These are phyloP conservation scores for Sinopyrophorus schimmeli DNA, from an alignment of 2,888 invertebrate species.

Conservation along the genomic window DNA sequence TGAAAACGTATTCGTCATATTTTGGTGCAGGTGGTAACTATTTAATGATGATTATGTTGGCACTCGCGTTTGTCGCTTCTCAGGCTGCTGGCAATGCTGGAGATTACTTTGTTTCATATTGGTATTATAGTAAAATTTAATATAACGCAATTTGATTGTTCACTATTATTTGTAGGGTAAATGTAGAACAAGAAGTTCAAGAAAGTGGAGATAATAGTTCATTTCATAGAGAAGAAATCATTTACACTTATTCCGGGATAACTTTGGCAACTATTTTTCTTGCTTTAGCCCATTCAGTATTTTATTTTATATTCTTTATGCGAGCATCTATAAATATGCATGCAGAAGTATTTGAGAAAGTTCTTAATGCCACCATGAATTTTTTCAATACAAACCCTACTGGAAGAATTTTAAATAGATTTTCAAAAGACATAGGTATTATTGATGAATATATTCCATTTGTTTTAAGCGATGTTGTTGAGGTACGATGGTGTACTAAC, in stretches of 20 bases:
- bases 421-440: constrained; percentile 58
- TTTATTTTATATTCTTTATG: constrained; percentile 49
- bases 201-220: constrained; percentile 25
- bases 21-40: constrained; percentile 60
- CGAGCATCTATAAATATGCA: constrained; percentile 50
- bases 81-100: constrained; percentile 65
- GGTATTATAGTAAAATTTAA: constrained; percentile 47
- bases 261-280: constrained; percentile 54
- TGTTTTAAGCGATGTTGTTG: constrained; percentile 49
- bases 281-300: constrained; percentile 47
- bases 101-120: constrained; percentile 73
- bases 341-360: constrained; percentile 45
- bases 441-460: constrained; percentile 66
- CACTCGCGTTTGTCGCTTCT: constrained; percentile 59
- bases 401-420: constrained; percentile 52
- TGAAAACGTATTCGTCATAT: constrained; percentile 56
- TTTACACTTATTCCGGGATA: constrained; percentile 57
- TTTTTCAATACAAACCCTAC: constrained; percentile 53
- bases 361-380: constrained; percentile 50
- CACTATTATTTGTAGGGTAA: constrained; percentile 37
- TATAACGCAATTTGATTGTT: background rate
- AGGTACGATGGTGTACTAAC: no score
- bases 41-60: constrained; percentile 53
- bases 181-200: constrained; percentile 47
- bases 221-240: constrained; percentile 39